Evolutionary conservation across 2,113 vertebrate genomes (phyloP).

Genomic region (Chionodraco myersi): DNA sequence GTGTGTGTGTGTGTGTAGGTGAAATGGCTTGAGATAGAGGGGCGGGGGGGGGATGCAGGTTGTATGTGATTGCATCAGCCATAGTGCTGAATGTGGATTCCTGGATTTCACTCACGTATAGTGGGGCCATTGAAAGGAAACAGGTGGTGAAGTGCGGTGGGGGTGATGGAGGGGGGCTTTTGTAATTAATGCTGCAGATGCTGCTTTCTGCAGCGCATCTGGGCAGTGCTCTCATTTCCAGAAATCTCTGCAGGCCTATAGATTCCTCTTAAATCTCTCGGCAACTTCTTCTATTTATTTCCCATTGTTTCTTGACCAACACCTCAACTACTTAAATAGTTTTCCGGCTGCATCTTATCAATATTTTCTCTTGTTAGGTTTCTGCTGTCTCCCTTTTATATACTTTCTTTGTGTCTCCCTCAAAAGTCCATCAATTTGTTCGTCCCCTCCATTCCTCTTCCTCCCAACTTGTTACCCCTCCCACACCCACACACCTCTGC

Average conservation of each 20-base stretch:
- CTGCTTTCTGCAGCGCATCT: conserved; percentile 77
- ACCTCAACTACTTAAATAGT: not conserved
- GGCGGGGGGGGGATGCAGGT: conserved; percentile 47
- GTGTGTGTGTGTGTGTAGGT: not conserved
- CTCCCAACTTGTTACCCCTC: not conserved
- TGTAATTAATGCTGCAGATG: conserved; percentile 86
- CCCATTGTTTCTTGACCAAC: conserved; percentile 50
- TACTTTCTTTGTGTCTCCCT: not conserved
- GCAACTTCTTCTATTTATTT: conserved; percentile 49
- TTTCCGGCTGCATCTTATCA: not conserved
- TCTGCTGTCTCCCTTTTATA: not conserved
- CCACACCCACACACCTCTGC: conserved; percentile 35
- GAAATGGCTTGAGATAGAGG: conserved; percentile 6
- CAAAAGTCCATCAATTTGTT: not conserved
- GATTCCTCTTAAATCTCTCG: conserved; percentile 71
- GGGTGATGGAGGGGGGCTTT: conserved; percentile 51
- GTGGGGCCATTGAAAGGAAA: conserved; percentile 74
- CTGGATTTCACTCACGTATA: conserved; percentile 76
- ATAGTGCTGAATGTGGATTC: conserved; percentile 69
- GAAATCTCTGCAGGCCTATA: conserved; percentile 73
- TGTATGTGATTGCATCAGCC: conserved; percentile 79
- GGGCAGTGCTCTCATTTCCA: conserved; percentile 79
- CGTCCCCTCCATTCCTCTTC: conserved; percentile 1
- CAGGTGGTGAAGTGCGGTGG: conserved; percentile 73
- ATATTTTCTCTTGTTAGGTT: conserved; percentile 18